Conservation (phyloP, 2,888 invertebrate species). For the Mechanitis messenoides region DNA sequence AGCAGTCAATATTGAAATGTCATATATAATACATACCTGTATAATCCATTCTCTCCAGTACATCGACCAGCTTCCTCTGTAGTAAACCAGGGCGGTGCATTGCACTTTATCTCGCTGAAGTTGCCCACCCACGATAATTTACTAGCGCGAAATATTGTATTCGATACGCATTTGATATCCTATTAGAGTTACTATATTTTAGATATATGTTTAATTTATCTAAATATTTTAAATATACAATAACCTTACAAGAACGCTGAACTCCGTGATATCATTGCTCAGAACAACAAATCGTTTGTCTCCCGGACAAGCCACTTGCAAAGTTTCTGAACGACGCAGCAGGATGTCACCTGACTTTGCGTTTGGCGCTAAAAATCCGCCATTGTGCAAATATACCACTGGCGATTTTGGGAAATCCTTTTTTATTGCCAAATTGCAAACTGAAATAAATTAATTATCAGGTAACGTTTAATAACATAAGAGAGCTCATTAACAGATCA, state of each 20-base stretch:
- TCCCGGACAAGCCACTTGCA: conserved; percentile 55
- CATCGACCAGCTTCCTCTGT: conserved; percentile 37
- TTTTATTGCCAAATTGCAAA: conserved; percentile 47
- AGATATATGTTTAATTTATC: not conserved
- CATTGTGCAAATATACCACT: conserved; percentile 52
- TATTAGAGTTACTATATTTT: conserved; percentile 31
- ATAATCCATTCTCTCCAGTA: conserved; percentile 34
- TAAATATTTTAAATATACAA: not conserved
- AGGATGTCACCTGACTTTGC: conserved; percentile 37
- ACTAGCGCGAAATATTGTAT: conserved; percentile 45
- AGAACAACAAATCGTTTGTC: conserved; percentile 39
- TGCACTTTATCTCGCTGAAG: conserved; percentile 52
- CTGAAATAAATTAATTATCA: conserved; percentile 38
- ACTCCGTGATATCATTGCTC: conserved; percentile 39
- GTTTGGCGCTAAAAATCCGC: conserved; percentile 42
- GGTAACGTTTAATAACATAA: not conserved
- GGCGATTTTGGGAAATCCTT: conserved; percentile 52
- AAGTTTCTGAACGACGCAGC: conserved; percentile 41
- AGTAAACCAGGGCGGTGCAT: conserved; percentile 40
- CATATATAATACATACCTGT: conserved; percentile 37
- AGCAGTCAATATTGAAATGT: too few species aligned
- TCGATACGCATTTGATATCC: conserved; percentile 52
- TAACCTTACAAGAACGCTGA: conserved; percentile 41
- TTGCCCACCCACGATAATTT: conserved; percentile 39
- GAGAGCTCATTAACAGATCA: too few species aligned